A percentile compares a stretch with the other conserved stretches of the same genome.
phyloP scores from a whole-genome alignment of 2,113 vertebrate genomes.

The Pygathrix nemaeus region DNA sequence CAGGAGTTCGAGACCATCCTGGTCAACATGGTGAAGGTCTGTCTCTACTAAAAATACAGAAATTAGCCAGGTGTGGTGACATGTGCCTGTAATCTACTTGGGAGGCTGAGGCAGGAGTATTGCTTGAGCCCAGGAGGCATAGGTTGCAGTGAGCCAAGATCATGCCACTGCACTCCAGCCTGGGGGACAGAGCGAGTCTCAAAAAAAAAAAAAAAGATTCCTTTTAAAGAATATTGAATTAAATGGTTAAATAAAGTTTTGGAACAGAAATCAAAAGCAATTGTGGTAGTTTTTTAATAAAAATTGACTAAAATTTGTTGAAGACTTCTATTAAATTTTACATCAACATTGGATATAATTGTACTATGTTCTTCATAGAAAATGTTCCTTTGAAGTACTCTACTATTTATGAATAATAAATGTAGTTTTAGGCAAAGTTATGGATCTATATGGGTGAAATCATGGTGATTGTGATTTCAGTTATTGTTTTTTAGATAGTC shows the following conservation, averaged over 20 bases:
- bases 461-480: background rate
- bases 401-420: background rate
- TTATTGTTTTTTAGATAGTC: background rate
- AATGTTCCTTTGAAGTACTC: background rate
- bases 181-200: too few relatives aligned
- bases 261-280: background rate
- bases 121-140: too few relatives aligned
- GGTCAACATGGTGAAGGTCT: too few relatives aligned
- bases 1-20: too few relatives aligned
- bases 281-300: background rate
- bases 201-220: background rate
- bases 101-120: too few relatives aligned
- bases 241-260: constrained; percentile 16
- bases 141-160: too few relatives aligned
- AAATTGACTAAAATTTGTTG: background rate
- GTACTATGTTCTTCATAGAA: background rate
- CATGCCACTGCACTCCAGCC: too few relatives aligned
- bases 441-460: background rate
- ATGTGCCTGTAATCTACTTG: too few relatives aligned
- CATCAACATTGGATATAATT: background rate
- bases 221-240: constrained; percentile 20
- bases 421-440: constrained; percentile 4
- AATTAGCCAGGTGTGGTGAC: too few relatives aligned
- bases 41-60: too few relatives aligned
- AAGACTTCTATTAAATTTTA: constrained; percentile 32